These are phyloP conservation scores for Regulus satrapa DNA, from an alignment of 2,113 vertebrate genomes.

Conservation along the genomic window DNA sequence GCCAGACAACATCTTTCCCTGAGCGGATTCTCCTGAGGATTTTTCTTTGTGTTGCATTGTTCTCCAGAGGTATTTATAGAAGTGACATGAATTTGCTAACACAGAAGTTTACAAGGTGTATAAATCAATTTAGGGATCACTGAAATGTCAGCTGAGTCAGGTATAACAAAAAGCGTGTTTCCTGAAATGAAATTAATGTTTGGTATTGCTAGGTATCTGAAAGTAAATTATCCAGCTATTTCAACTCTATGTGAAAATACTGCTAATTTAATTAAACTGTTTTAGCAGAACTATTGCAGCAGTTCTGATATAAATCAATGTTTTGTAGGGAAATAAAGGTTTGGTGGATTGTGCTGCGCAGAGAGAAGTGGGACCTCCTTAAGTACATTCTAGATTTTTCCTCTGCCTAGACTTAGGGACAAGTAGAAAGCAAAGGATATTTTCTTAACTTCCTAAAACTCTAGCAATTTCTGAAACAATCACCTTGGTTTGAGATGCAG, in stretches of 20 bases:
- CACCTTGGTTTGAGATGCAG: not conserved
- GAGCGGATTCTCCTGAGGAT: not conserved
- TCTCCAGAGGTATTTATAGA: not conserved
- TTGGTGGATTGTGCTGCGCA: not conserved
- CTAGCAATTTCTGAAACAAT: not conserved
- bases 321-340: not conserved
- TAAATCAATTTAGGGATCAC: not conserved
- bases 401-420: not conserved
- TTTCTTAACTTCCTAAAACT: not conserved
- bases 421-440: not conserved
- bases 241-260: not conserved
- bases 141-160: not conserved
- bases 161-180: not conserved
- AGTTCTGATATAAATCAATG: not conserved
- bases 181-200: not conserved
- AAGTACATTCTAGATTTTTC: not conserved
- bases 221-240: not conserved
- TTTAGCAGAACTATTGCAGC: not conserved
- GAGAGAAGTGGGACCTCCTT: not conserved
- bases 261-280: not conserved
- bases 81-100: not conserved
- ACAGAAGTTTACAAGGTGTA: not conserved
- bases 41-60: not conserved
- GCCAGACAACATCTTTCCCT: not conserved
- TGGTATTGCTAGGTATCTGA: not conserved